Evolutionary conservation across 2,113 vertebrate genomes (phyloP).

Genomic region (Colius striatus): DNA sequence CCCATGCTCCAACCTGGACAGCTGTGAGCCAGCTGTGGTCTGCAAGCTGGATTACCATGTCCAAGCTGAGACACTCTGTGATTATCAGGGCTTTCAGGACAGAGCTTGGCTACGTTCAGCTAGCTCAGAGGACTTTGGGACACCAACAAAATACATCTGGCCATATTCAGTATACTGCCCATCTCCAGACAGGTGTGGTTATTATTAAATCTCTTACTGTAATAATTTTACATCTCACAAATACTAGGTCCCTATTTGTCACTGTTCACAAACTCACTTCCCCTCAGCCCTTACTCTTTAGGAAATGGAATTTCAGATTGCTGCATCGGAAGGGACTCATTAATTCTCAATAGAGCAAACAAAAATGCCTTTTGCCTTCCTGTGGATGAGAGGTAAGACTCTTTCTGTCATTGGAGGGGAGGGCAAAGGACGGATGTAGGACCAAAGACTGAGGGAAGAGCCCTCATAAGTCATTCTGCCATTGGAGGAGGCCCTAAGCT

Average conservation of each 20-base stretch:
- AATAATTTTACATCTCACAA: background rate
- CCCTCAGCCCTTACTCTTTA: background rate
- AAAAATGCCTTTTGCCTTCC: background rate
- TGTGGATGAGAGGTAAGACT: background rate
- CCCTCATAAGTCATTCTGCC: background rate
- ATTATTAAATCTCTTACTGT: background rate
- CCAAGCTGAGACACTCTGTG: background rate
- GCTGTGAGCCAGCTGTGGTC: background rate
- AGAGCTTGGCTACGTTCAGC: background rate
- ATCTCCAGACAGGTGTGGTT: background rate
- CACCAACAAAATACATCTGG: background rate
- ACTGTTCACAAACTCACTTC: background rate
- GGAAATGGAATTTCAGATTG: background rate
- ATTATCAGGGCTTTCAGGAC: background rate
- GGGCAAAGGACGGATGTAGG: background rate
- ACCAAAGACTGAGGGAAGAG: background rate
- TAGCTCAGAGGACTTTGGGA: background rate
- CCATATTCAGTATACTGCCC: background rate
- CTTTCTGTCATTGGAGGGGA: background rate
- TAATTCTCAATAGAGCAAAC: background rate
- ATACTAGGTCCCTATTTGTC: background rate
- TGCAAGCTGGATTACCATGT: background rate
- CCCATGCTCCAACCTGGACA: background rate
- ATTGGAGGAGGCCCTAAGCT: background rate
- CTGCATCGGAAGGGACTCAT: background rate